Base-by-base conservation (phyloP, 2,113 vertebrate genomes). In the Benitochromis conjunctus region DNA sequence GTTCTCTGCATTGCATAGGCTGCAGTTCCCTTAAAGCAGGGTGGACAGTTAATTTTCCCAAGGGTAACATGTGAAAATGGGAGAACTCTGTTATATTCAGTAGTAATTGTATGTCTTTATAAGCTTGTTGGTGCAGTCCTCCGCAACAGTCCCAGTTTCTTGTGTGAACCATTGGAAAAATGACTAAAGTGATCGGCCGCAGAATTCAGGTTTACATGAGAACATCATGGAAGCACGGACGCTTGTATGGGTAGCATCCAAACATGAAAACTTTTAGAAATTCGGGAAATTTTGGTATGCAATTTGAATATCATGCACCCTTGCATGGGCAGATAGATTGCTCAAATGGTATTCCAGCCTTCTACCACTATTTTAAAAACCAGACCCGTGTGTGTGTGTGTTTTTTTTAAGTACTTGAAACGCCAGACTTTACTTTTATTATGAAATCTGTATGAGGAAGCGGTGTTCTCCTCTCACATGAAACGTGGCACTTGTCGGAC, bases 361-460 rank as follows among this genome's bases (percentile, higher is more conserved):
- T 62, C 16, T 62, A 5, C 29, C 58, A 34, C 16, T 12, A 64
- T 19, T 5, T 7, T 18, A n/a, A 64, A 64, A 64, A 1, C 2
- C 19, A 64, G 1, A 13, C 34, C 34, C 31, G 12, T 36, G 3
- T 64, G 31, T 34, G 5, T 7, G 5, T 34, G n/a, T 34, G 6
- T 34, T 34, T 34, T 34, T 34, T 7, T 34, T 6, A 13, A 6
- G 19, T 4, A 41, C 0, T 21, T n/a, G 2, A 62, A 62, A 64
- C 36, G 12, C 7, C 38, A 46, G 7, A 14, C 3, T 24, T 8
- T 13, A 24, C 66, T 82, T 92, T 93, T 94, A 92, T 91, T 94
- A 77, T 93, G 93, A 89, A 93, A 83, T n/a, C 3, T 0, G 0
- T 2, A 9, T 1, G 38, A 12, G 94, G 94, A 94, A 90, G 82